Base-by-base conservation (phyloP, 2,888 invertebrate species). In the Tenthredo livida region DNA sequence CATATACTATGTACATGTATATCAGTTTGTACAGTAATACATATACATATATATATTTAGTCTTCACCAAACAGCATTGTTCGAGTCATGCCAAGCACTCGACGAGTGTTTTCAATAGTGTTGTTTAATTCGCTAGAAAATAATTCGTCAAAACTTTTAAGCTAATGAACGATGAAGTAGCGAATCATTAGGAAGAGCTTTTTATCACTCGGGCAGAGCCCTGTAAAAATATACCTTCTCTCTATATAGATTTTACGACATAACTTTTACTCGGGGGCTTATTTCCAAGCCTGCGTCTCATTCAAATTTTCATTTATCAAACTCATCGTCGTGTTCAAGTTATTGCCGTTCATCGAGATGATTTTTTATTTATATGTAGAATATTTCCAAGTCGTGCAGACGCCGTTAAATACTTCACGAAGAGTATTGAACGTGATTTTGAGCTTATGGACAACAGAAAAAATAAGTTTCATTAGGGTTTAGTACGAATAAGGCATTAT, bases 161-260 rank as follows among this genome's bases (percentile, higher is more conserved):
- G 90, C 90, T 91, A 90, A 89, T 90, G 88, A 91, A 91, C 88
- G 89, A 89, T 89, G 86, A 89, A 88, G 89, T 88, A 91, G 90
- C 90, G 89, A 91, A 91, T 90, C 88, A 89, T 90, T 91, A 92
- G 93, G 93, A 93, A 93, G 93, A 93, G 90, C 92, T 91, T 90
- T 90, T 91, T 92, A 92, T 93, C 92, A 93, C 93, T 88, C 92
- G 92, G 91, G 92, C 91, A 86, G 89, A 87, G 90, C 92, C 92
- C 92, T 93, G 93, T 92, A 93, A 92, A 93, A 93, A 93, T 92
- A 93, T 92, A 93, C 89, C 90, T 89, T 90, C 90, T 90, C 89
- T 89, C 89, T 91, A 90, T 89, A 89, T 89, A 89, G 89, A 85
- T 85, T 84, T 29, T 72, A 80, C 82, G 58, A 84, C 67, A 82